Evolutionary conservation across 2,113 vertebrate genomes (phyloP), one percentile per base, ranked within the genome.

Genomic region (Cyprinodon tularosa): DNA sequence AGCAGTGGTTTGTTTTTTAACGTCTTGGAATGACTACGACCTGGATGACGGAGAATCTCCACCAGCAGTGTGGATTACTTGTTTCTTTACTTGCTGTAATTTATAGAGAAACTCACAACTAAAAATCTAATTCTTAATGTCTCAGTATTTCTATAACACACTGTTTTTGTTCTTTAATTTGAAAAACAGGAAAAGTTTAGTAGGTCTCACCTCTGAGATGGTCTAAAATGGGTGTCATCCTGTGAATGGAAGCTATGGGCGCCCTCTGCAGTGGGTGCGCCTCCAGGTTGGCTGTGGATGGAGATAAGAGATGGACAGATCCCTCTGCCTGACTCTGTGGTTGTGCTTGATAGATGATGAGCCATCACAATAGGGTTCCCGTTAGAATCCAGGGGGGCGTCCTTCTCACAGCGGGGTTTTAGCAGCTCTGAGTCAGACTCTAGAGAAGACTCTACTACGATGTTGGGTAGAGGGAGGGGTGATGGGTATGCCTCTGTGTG

Each of bases 381-480:
- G 0, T 93, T 93, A 8, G 91, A 75, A 77, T 93, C 91, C 0
- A 90, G 72, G 68, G 29, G 13, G 2, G 70, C 61, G 0, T 29
- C 47, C 17, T 72, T 14, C 8, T 62, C 20, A 1, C 39, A 45
- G 62, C 44, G 2, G 45, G 48, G n/a, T 39, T 12, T 67, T 12
- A 71, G n/a, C 0, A 1, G 17, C 61, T 67, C 50, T 3, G 42
- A 0, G 12, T 86, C 64, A 15, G 47, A 38, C 44, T 86, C 84
- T 22, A 88, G 87, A 81, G 90, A 83, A 4, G 77, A 62, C 45
- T 94, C 92, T 0, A 89, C 68, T 47, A 81, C 17, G 0, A 84
- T 83, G 12, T 62, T 12, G 0, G 95, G 93, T 0, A 73, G 47
- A 38, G 80, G 36, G 71, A 64, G 76, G 3, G 90, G 72, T 0